Evolutionary conservation across 2,797 vertebrate species (phyloP).

Genomic region (Orestias chungarensis): DNA sequence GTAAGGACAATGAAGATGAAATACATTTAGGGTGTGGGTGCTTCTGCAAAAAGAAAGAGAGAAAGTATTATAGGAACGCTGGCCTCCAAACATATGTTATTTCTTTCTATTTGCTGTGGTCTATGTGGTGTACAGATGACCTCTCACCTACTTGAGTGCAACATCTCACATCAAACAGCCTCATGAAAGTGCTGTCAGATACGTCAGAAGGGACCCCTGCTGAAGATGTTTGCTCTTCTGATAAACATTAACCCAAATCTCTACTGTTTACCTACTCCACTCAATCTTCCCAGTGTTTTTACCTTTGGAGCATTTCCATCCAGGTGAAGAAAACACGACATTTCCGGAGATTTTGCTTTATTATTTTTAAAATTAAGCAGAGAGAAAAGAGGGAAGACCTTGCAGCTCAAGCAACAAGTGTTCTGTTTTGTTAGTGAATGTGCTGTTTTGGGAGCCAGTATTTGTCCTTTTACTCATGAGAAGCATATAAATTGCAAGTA

Average conservation of each 20-base stretch:
- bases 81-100: constrained; percentile 9
- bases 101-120: constrained; percentile 40
- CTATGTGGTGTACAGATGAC: constrained; percentile 37
- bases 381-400: background rate
- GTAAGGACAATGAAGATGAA: constrained; percentile 70
- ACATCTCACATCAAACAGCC: constrained; percentile 26
- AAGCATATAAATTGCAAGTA: constrained; percentile 55
- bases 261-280: constrained; percentile 7
- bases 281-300: constrained; percentile 15
- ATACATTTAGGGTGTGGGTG: constrained; percentile 34
- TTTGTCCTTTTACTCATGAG: constrained; percentile 20
- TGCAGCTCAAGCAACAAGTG: constrained; percentile 41
- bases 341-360: constrained; percentile 47
- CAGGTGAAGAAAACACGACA: background rate
- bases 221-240: constrained; percentile 52
- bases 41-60: background rate
- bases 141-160: constrained; percentile 21
- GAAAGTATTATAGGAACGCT: constrained; percentile 2
- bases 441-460: constrained; percentile 43
- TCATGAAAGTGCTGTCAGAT: constrained; percentile 27
- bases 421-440: constrained; percentile 54
- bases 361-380: constrained; percentile 24
- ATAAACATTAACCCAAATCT: constrained; percentile 4
- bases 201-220: constrained; percentile 69
- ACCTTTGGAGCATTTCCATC: constrained; percentile 4